Evolutionary conservation across 2,113 vertebrate species (phyloP).

Genomic region (Muntiacus reevesi): DNA sequence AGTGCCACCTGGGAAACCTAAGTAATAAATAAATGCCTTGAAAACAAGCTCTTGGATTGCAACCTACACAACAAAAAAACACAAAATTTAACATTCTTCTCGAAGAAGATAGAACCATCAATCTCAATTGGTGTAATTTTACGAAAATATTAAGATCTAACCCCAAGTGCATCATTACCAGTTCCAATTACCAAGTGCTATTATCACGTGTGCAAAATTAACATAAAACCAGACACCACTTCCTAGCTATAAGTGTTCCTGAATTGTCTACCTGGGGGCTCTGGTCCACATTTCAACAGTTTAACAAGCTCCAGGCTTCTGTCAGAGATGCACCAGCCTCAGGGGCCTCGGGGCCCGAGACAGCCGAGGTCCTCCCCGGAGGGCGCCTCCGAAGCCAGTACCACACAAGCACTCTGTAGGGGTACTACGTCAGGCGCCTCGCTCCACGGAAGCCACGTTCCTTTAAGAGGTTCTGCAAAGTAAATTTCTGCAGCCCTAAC

Average conservation of each 20-base stretch:
- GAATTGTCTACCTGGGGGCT: background rate
- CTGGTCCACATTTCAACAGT: background rate
- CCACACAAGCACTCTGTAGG: background rate
- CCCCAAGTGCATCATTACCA: background rate
- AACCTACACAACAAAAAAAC: background rate
- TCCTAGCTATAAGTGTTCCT: background rate
- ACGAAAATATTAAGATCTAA: background rate
- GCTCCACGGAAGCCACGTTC: background rate
- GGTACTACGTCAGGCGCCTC: background rate
- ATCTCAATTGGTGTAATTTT: background rate
- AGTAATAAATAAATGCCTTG: conserved; percentile 3
- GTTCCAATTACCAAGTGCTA: background rate
- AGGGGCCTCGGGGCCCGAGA: background rate
- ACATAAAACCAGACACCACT: background rate
- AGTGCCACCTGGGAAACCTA: background rate
- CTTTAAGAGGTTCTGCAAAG: background rate
- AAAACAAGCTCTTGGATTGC: background rate
- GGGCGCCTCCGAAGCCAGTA: background rate
- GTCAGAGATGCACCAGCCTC: background rate
- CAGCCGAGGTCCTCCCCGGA: background rate
- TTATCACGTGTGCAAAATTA: background rate
- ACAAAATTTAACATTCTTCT: background rate
- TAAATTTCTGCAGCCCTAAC: background rate
- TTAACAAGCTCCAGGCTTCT: background rate
- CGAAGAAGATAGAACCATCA: background rate